These are phyloP conservation scores for Rhingia campestris DNA, from an alignment of 2,888 invertebrate species.

Conservation along the genomic window DNA sequence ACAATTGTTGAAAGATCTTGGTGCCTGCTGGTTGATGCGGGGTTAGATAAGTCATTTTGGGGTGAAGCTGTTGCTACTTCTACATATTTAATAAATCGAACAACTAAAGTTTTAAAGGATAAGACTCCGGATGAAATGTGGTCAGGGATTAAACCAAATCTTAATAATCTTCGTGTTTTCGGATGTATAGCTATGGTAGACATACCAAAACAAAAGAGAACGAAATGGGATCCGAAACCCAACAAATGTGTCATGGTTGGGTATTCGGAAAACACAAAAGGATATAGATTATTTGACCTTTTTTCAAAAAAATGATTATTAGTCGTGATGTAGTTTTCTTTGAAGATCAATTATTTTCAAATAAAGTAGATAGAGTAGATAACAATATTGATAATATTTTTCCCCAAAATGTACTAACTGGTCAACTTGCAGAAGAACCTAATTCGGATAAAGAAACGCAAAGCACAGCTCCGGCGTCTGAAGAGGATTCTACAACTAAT, in stretches of 20 bases:
- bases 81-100: background rate
- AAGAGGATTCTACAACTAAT: too few species aligned
- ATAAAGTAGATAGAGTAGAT: background rate
- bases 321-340: constrained; percentile 3
- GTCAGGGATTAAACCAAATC: constrained; percentile 35
- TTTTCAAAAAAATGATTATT: background rate
- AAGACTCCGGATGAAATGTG: constrained; percentile 54
- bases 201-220: constrained; percentile 49
- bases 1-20: constrained; percentile 66
- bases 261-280: background rate
- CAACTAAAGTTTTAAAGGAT: background rate
- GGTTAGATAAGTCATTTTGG: constrained; percentile 12
- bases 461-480: too few species aligned
- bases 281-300: background rate
- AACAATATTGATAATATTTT: background rate
- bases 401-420: background rate
- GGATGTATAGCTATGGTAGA: constrained; percentile 60
- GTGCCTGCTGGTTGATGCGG: constrained; percentile 65
- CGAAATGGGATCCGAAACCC: background rate
- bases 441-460: too few species aligned
- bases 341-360: background rate
- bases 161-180: constrained; percentile 55
- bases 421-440: background rate
- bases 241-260: background rate
- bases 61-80: constrained; percentile 5